Base-by-base conservation (phyloP, 2,797 vertebrate species). In the Cyprinodon diabolis region DNA sequence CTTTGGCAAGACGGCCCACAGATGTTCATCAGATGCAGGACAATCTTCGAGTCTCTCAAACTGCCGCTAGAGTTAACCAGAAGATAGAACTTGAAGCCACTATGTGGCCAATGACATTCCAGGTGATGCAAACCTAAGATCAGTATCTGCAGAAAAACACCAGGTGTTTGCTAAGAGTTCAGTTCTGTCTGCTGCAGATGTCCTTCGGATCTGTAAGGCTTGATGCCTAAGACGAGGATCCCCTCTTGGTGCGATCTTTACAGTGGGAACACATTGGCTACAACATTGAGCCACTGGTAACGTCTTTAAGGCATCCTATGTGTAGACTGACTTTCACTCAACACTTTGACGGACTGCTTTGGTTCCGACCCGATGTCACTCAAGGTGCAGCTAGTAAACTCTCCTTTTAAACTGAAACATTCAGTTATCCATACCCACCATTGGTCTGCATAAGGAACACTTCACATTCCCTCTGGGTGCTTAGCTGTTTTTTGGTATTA, bases 311-410 rank as follows among this genome's bases (percentile, higher is more conserved):
- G 40, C 21, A 47, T 65, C 62, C 30, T 52, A 11, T 52, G 48
- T 68, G 25, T 52, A 48, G 1, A 25, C 66, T 37, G 48, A 68
- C 66, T 35, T 68, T 35, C 66, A 49, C 47, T 67, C 47, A 67
- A 14, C 35, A 17, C 30, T 37, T 52, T 52, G 66, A 52, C 48
- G 52, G 66, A 37, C 19, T 52, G 30, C 30, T 54, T 37, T 37
- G 35, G 49, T 40, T 54, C 11, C 66, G 52, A 49, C 1, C 30
- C 21, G 17, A 21, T 54, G 40, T n/a, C 13, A 21, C 30, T 54
- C 6, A 52, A 51, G 13, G 13, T 54, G 49, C 66, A 10, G 37
- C 62, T 6, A 11, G 30, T 63, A 11, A n/a, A 4, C 2, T n/a
- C 40, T 65, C 40, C 13, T 14, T 63, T 19, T 5, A n/a, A 11